phyloP scores from a whole-genome alignment of 2,113 vertebrate species.

The Sorex fumeus region DNA sequence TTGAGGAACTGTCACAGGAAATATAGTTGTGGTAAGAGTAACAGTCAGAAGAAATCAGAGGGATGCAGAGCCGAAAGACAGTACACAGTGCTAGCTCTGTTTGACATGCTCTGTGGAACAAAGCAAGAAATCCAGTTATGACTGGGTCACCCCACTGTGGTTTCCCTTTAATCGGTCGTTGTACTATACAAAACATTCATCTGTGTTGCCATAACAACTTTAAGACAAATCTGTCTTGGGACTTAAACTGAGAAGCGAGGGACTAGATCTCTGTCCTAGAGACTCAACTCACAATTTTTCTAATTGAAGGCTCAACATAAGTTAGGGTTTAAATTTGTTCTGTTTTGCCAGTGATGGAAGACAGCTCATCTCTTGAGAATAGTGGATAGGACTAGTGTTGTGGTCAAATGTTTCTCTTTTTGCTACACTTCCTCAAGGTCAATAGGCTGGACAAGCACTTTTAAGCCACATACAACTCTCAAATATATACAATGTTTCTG shows the following conservation, averaged over 20 bases:
- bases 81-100: background rate
- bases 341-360: background rate
- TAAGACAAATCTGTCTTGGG: background rate
- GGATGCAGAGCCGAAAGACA: background rate
- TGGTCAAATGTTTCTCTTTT: background rate
- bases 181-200: background rate
- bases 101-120: background rate
- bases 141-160: too few species aligned
- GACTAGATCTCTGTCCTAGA: background rate
- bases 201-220: background rate
- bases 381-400: background rate
- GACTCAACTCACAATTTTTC: background rate
- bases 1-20: background rate
- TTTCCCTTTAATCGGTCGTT: background rate
- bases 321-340: background rate
- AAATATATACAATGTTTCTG: constrained; percentile 5
- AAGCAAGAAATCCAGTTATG: background rate
- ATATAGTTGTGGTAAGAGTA: background rate
- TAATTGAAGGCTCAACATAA: background rate
- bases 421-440: rapidly evolving
- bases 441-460: background rate
- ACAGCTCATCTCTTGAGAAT: background rate
- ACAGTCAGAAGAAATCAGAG: background rate
- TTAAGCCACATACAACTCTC: background rate
- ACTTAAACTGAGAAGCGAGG: background rate